Percentiles rank a stretch among this genome's conserved stretches.
Evolutionary conservation across 2,797 vertebrate species (phyloP).

Genomic region (Anas capensis): DNA sequence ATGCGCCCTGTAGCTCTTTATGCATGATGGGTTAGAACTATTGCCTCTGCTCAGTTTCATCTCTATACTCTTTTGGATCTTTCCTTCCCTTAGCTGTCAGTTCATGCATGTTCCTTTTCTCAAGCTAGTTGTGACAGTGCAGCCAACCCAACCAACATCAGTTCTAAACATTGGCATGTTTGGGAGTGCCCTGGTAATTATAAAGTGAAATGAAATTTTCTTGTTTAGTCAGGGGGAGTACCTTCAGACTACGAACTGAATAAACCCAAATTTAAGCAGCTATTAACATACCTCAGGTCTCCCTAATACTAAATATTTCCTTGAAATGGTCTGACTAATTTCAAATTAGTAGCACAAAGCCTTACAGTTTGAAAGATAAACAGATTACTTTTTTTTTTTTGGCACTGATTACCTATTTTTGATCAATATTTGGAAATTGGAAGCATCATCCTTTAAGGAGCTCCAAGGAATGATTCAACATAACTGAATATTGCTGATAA

Average conservation of each 20-base stretch:
- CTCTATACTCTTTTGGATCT: not conserved
- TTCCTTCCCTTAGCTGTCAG: not conserved
- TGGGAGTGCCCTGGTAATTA: not conserved
- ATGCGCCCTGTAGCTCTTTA: not conserved
- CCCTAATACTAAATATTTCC: not conserved
- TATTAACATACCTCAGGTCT: not conserved
- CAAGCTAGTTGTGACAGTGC: not conserved
- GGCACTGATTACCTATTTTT: not conserved
- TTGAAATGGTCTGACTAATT: not conserved
- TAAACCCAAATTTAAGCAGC: not conserved
- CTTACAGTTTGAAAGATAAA: not conserved
- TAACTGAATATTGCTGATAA: not conserved
- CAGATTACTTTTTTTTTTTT: not conserved
- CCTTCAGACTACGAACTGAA: not conserved
- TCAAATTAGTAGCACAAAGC: not conserved
- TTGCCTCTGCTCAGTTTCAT: not conserved
- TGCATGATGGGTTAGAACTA: not conserved
- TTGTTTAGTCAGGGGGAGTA: not conserved
- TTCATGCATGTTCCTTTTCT: not conserved
- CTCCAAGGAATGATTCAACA: not conserved
- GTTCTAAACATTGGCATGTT: not conserved
- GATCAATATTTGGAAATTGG: not conserved
- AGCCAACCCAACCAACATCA: not conserved
- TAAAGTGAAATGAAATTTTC: not conserved
- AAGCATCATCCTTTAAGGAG: not conserved